Conservation (phyloP, 1,140 invertebrate species). For the Drosophila murphyi region DNA sequence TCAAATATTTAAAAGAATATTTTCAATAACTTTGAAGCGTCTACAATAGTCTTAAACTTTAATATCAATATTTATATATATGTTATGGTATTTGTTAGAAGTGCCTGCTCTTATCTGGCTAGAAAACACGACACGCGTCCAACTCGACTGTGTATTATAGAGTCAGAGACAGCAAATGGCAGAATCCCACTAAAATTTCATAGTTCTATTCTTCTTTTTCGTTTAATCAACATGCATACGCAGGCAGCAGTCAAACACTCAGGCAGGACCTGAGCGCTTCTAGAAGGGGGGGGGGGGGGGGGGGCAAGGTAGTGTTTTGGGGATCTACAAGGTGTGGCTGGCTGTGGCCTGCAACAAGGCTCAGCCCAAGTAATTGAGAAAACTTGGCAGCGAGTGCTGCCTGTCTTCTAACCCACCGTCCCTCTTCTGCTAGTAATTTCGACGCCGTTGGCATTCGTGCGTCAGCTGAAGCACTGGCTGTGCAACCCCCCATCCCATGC, state of each 20-base stretch:
- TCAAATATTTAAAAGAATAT: too few relatives aligned
- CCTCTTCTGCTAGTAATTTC: background rate
- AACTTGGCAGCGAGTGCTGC: constrained; percentile 71
- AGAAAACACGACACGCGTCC: background rate
- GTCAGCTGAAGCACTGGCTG: background rate
- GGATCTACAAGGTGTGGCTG: constrained; percentile 14
- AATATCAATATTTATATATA: too few relatives aligned
- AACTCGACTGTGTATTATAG: constrained; percentile 1
- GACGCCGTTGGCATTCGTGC: constrained; percentile 40
- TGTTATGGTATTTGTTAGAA: too few relatives aligned
- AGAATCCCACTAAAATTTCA: constrained; percentile 56
- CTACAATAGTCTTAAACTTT: too few relatives aligned
- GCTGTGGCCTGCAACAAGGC: constrained; percentile 23
- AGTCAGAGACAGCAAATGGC: constrained; percentile 20
- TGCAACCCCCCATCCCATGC: background rate
- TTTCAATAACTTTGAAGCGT: too few relatives aligned
- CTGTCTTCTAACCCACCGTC: background rate
- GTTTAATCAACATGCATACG: constrained; percentile 76
- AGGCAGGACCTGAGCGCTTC: background rate
- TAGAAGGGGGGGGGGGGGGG: too few relatives aligned
- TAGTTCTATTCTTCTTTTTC: constrained; percentile 75
- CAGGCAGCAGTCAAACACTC: constrained; percentile 7
- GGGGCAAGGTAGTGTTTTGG: background rate
- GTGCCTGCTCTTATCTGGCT: too few relatives aligned
- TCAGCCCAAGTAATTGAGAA: constrained; percentile 71